A percentile compares a stretch with the other conserved stretches of the same genome.
phyloP scores from a whole-genome alignment of 1,140 invertebrate genomes.

The Hetaerina americana region DNA sequence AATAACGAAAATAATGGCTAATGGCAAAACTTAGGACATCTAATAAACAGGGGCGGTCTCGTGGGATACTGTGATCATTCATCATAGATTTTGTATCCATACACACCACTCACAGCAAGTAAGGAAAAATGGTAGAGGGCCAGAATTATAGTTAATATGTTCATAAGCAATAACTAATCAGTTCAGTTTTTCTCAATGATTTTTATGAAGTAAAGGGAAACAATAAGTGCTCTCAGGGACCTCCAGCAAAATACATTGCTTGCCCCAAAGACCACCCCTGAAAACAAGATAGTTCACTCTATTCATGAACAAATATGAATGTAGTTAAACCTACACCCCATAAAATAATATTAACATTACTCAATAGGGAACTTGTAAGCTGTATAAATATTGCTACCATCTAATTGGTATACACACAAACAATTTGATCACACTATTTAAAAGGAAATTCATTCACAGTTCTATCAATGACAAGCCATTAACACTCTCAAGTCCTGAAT shows the following conservation, averaged over 20 bases:
- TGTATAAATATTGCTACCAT: not conserved
- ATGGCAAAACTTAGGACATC: too few relatives aligned
- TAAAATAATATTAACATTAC: conserved; percentile 1
- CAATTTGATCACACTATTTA: not conserved
- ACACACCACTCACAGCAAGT: too few relatives aligned
- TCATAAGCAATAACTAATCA: not conserved
- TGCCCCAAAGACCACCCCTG: not conserved
- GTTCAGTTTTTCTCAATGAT: not conserved
- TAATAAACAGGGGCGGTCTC: not conserved
- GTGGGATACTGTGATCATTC: too few relatives aligned
- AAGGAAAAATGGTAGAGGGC: too few relatives aligned
- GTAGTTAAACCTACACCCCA: not conserved
- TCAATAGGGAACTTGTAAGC: not conserved
- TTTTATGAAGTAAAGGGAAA: not conserved
- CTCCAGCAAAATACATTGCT: not conserved
- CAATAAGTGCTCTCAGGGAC: not conserved
- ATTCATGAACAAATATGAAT: conserved; percentile 1
- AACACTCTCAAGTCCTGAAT: not conserved
- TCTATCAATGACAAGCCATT: not conserved
- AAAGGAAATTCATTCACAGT: not conserved
- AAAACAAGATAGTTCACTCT: not conserved
- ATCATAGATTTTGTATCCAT: too few relatives aligned
- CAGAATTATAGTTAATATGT: not conserved
- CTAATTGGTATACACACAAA: not conserved
- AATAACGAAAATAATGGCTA: too few relatives aligned